phyloP scores from a whole-genome alignment of 2,113 vertebrate species.

The Chinchilla lanigera region DNA sequence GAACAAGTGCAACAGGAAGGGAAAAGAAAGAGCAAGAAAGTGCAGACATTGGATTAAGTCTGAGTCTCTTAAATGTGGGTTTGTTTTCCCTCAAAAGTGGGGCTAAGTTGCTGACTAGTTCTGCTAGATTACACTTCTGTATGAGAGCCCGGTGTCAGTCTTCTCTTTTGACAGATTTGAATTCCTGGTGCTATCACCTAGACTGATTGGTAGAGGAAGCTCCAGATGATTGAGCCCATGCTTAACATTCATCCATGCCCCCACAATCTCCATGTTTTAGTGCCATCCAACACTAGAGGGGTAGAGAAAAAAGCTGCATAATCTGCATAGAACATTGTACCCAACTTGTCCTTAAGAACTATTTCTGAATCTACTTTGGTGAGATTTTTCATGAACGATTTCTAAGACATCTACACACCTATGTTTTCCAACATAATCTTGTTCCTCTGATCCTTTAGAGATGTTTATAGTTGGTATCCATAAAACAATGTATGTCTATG shows the following conservation, averaged over 20 bases:
- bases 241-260: not conserved
- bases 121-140: not conserved
- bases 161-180: not conserved
- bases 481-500: not conserved
- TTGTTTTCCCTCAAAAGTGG: not conserved
- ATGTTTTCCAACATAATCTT: not conserved
- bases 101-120: not conserved
- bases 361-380: not conserved
- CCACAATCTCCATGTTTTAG: not conserved
- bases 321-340: not conserved
- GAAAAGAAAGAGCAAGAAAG: not conserved
- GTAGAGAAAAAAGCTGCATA: not conserved
- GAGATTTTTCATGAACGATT: not conserved
- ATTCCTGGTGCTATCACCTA: not conserved
- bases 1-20: not conserved
- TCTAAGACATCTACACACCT: not conserved
- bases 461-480: not conserved
- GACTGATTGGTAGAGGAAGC: not conserved
- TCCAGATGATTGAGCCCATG: no score
- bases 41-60: not conserved
- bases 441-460: not conserved
- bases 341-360: not conserved
- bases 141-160: no score
- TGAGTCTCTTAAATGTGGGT: no score
- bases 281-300: not conserved